These are phyloP conservation scores for Tenebrio molitor DNA, from an alignment of 1,140 invertebrate genomes.

Conservation along the genomic window DNA sequence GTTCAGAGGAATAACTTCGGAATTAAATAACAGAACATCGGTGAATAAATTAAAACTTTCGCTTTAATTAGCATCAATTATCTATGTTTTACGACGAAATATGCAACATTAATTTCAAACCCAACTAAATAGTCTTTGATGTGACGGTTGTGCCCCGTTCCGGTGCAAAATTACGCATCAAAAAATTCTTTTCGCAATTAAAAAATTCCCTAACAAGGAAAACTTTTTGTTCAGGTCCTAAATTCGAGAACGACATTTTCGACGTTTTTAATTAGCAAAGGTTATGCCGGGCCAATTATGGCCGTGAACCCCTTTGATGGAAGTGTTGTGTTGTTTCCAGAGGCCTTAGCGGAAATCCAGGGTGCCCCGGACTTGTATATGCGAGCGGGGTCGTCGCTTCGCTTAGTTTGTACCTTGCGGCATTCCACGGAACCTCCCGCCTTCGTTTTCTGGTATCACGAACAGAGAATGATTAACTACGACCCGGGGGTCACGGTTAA, in stretches of 20 bases:
- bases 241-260: slow-evolving; percentile 6
- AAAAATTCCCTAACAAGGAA: slow-evolving; percentile 15
- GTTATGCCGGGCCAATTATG: slow-evolving; percentile 21
- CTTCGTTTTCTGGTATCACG: slow-evolving; percentile 87
- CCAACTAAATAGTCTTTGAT: slow-evolving; percentile 13
- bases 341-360: slow-evolving; percentile 81
- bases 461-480: slow-evolving; percentile 81
- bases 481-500: slow-evolving; percentile 70
- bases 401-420: slow-evolving; percentile 79
- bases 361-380: slow-evolving; percentile 83
- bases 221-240: slow-evolving; percentile 4
- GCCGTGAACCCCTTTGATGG: slow-evolving; percentile 8
- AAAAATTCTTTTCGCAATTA: slow-evolving; percentile 15
- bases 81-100: slow-evolving; percentile 7
- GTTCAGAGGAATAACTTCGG: not conserved
- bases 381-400: slow-evolving; percentile 79
- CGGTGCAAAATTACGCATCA: not conserved
- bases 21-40: slow-evolving; percentile 11
- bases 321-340: slow-evolving; percentile 65
- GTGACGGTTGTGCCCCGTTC: not conserved
- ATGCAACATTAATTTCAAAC: slow-evolving; percentile 19
- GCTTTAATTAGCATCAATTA: slow-evolving; percentile 35
- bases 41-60: slow-evolving; percentile 34
- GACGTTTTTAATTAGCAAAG: not conserved
- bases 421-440: slow-evolving; percentile 80